Percentiles rank a stretch among this genome's conserved stretches.
Conservation (phyloP, 1,140 invertebrate genomes). For the Bombyx mandarina region DNA sequence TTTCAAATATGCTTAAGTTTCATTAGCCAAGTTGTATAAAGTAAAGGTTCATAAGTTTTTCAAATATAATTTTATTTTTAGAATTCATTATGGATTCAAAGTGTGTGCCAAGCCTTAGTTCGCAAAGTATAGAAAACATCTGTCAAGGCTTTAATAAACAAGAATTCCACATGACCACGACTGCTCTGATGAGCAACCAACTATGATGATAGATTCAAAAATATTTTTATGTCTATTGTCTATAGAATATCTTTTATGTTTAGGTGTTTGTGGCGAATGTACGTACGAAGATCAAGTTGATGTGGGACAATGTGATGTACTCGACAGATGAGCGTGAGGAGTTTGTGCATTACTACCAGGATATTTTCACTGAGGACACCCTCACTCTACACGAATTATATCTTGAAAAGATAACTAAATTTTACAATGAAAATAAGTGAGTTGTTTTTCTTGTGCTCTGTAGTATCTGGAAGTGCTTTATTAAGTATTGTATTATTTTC, state of each 20-base stretch:
- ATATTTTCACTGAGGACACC: conserved; percentile 81
- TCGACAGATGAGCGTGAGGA: conserved; percentile 73
- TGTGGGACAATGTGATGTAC: conserved; percentile 82
- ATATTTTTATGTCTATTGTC: neutral
- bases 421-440: conserved; percentile 77
- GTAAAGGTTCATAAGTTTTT: neutral
- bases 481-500: too few relatives aligned
- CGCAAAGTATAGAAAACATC: too few relatives aligned
- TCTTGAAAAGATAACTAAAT: conserved; percentile 76
- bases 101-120: too few relatives aligned
- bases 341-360: conserved; percentile 74
- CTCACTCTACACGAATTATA: conserved; percentile 83
- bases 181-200: too few relatives aligned
- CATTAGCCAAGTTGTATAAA: neutral
- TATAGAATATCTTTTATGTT: conserved; percentile 5
- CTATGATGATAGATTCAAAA: too few relatives aligned
- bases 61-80: neutral
- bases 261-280: conserved; percentile 78
- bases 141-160: too few relatives aligned
- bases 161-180: too few relatives aligned
- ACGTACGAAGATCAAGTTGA: conserved; percentile 75
- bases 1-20: neutral
- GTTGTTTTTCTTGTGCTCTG: conserved; percentile 33
- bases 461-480: neutral
- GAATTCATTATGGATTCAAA: neutral